These are phyloP conservation scores for Salpingus planirostris DNA, from an alignment of 2,888 invertebrate species.

Conservation along the genomic window DNA sequence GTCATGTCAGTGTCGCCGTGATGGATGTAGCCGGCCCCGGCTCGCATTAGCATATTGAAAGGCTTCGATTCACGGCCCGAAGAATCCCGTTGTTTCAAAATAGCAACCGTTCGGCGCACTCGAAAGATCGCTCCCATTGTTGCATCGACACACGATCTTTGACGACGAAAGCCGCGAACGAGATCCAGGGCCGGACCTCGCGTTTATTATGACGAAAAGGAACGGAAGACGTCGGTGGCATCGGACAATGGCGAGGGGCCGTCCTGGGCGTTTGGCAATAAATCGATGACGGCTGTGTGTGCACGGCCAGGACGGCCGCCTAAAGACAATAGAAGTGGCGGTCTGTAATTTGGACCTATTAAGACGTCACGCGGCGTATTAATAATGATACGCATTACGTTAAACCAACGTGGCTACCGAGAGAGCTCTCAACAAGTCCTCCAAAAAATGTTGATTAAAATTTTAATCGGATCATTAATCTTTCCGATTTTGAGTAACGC, in stretches of 20 bases:
- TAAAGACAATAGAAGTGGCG: slow-evolving; percentile 17
- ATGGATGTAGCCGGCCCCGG: slow-evolving; percentile 36
- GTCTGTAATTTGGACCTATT: slow-evolving; percentile 29
- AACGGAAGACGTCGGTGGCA: too few species aligned
- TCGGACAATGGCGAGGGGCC: too few species aligned
- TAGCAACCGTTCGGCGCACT: slow-evolving; percentile 23
- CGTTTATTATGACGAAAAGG: too few species aligned
- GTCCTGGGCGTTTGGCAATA: slow-evolving; percentile 1
- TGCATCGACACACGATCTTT: too few species aligned
- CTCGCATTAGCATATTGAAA: slow-evolving; percentile 41
- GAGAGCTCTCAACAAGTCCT: slow-evolving; percentile 25
- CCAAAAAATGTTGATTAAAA: slow-evolving; percentile 22
- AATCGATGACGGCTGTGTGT: background rate
- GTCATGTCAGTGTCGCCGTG: slow-evolving; percentile 41
- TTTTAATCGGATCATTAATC: slow-evolving; percentile 26
- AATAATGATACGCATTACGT: slow-evolving; percentile 25
- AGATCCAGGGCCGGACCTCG: too few species aligned
- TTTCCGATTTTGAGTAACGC: slow-evolving; percentile 19
- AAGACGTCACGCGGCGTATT: slow-evolving; percentile 29
- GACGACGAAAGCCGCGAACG: too few species aligned
- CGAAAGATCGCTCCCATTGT: too few species aligned
- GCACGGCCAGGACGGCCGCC: slow-evolving; percentile 4
- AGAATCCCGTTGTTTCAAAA: slow-evolving; percentile 37
- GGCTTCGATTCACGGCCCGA: slow-evolving; percentile 37
- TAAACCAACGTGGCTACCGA: slow-evolving; percentile 28